Conservation (phyloP, 2,113 vertebrate species). For the Ptychochromis oligacanthus region DNA sequence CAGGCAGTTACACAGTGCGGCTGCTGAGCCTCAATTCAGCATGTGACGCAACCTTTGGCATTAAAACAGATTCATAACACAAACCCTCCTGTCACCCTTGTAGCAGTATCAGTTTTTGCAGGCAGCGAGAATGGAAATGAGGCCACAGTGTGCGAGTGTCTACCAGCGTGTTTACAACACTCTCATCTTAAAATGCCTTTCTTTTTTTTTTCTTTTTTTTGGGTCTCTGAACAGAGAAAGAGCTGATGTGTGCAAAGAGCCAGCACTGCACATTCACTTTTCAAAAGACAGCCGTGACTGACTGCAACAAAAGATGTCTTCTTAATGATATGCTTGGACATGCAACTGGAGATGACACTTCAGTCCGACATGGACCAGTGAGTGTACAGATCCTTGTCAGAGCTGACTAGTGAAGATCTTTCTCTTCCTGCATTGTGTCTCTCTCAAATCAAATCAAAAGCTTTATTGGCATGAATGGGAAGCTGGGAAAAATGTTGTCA, state of each 20-base stretch:
- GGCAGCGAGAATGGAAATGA: conserved; percentile 22
- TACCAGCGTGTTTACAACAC: conserved; percentile 34
- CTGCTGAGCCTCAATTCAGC: conserved; percentile 7
- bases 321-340: conserved; percentile 58
- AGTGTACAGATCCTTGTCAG: conserved; percentile 54
- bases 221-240: not conserved
- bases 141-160: conserved; percentile 12
- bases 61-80: conserved; percentile 4
- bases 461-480: conserved; percentile 33
- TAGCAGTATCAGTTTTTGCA: not conserved
- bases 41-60: conserved; percentile 40
- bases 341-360: conserved; percentile 51
- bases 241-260: conserved; percentile 27
- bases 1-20: conserved; percentile 17
- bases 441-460: conserved; percentile 52
- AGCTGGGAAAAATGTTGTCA: conserved; percentile 30
- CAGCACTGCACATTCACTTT: not conserved
- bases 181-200: conserved; percentile 6
- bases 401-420: conserved; percentile 45
- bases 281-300: conserved; percentile 28
- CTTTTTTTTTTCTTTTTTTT: not conserved
- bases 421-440: conserved; percentile 31
- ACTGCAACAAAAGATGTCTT: conserved; percentile 52
- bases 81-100: not conserved
- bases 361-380: conserved; percentile 43